Base-by-base conservation (phyloP, 2,113 vertebrate genomes). In the Patagioenas fasciata region DNA sequence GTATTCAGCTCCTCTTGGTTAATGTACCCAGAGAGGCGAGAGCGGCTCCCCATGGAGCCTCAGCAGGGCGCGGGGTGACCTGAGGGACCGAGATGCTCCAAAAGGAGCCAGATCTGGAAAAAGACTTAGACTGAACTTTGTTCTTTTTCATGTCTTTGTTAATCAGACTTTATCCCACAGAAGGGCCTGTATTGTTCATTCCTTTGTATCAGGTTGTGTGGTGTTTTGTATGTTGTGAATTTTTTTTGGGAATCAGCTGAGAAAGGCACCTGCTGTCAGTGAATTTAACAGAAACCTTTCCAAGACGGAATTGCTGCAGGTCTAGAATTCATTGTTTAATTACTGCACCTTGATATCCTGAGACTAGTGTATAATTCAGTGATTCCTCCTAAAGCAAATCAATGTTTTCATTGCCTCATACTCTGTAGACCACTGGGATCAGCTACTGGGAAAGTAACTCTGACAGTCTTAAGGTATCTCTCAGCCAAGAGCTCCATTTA, bases 241-340 rank as follows among this genome's bases (percentile, higher is more conserved):
- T 23, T 58, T 58, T 58, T 50, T 56, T 50, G 47, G 81, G 61
- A 71, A 32, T 13, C 42, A 62, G 14, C 67, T 74, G 88, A 66
- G 79, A 70, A 88, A n/a, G 58, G 25, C 70, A 86, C 57, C 88
- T 78, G 72, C 72, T 92, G 28, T 84, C 61, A 78, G 61, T 91
- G 80, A 48, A 69, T 70, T 70, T 56, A 72, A 87, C 2, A 4
- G 25, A 82, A 95, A 67, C 28, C 23, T 73, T 94, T 94, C 81
- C 62, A 70, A 70, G 74, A 23, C 73, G 29, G 61, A 91, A 86
- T 83, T 67, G 31, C 56, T 93, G 53, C 69, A 75, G 73, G 77
- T 92, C 73, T 79, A 84, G 73, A 90, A 74, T 54, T 69, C 54
- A 72, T 51, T 32, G 13, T 85, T 80, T 94, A 92, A 84, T 86